These are phyloP conservation scores for Platysteira castanea DNA, from an alignment of 2,113 vertebrate species.

Conservation along the genomic window DNA sequence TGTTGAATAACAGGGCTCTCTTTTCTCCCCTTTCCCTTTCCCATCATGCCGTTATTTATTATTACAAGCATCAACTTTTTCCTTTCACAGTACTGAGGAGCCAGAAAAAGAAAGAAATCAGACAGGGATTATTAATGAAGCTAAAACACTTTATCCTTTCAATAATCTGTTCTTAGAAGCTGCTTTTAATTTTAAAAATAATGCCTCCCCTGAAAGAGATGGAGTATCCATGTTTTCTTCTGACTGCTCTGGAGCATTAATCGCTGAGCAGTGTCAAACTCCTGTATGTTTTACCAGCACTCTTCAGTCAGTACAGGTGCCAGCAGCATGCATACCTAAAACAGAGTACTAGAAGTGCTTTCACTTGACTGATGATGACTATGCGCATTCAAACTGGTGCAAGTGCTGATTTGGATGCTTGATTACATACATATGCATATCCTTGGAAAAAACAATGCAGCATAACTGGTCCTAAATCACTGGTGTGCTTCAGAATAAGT, in stretches of 20 bases:
- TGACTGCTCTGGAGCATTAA: background rate
- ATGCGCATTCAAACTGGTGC: background rate
- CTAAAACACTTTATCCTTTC: background rate
- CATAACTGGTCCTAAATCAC: background rate
- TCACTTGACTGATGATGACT: background rate
- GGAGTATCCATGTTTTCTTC: background rate
- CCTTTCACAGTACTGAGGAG: background rate
- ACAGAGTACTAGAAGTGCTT: background rate
- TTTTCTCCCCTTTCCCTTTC: background rate
- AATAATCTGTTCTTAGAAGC: background rate
- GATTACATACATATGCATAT: background rate
- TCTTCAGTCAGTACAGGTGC: background rate
- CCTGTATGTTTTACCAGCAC: background rate
- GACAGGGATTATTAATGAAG: background rate
- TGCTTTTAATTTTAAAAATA: background rate
- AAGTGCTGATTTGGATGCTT: background rate
- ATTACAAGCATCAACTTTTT: background rate
- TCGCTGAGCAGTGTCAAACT: background rate
- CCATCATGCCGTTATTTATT: background rate
- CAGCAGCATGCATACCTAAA: background rate
- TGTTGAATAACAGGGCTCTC: background rate
- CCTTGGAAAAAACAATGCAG: background rate
- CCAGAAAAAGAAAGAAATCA: background rate
- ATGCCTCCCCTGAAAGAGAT: background rate
- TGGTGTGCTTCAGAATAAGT: background rate